Percentiles rank a stretch among this genome's conserved stretches.
Evolutionary conservation across 2,113 vertebrate species (phyloP).

Genomic region (Stegastes partitus): DNA sequence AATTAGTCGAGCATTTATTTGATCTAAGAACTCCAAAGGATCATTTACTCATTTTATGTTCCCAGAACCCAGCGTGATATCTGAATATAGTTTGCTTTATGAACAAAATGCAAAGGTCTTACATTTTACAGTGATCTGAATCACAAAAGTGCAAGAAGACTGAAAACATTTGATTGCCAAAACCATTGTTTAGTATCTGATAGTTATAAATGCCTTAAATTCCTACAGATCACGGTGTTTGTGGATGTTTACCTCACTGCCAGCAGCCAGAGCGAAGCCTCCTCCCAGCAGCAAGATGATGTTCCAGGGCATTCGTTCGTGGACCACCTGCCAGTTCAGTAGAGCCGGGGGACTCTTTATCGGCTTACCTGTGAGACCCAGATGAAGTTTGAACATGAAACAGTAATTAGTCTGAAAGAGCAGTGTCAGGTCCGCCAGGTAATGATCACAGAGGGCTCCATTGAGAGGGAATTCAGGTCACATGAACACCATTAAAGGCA

Average conservation of each 20-base stretch:
- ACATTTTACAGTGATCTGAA: too few relatives aligned
- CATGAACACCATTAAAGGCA: not conserved
- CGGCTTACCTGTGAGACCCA: slow-evolving; percentile 45
- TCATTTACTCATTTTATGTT: too few relatives aligned
- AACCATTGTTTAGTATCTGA: too few relatives aligned
- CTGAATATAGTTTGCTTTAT: too few relatives aligned
- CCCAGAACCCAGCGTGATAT: too few relatives aligned
- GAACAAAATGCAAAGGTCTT: too few relatives aligned
- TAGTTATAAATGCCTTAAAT: too few relatives aligned
- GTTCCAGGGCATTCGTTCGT: slow-evolving; percentile 94
- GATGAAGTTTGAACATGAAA: slow-evolving; percentile 25
- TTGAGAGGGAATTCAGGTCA: slow-evolving; percentile 9
- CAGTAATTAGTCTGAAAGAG: slow-evolving; percentile 12
- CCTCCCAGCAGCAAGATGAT: slow-evolving; percentile 93
- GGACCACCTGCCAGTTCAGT: slow-evolving; percentile 88
- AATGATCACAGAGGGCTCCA: not conserved
- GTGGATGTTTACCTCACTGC: slow-evolving; percentile 88
- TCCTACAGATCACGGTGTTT: not conserved
- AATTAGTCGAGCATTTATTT: too few relatives aligned
- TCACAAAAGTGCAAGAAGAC: too few relatives aligned
- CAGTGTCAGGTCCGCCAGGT: slow-evolving; percentile 4
- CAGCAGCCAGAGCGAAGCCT: slow-evolving; percentile 93
- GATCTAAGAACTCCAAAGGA: too few relatives aligned
- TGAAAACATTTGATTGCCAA: too few relatives aligned
- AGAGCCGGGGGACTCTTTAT: slow-evolving; percentile 82